These are phyloP conservation scores for Eucera pruinosa DNA, from an alignment of 2,888 invertebrate genomes.

Conservation along the genomic window DNA sequence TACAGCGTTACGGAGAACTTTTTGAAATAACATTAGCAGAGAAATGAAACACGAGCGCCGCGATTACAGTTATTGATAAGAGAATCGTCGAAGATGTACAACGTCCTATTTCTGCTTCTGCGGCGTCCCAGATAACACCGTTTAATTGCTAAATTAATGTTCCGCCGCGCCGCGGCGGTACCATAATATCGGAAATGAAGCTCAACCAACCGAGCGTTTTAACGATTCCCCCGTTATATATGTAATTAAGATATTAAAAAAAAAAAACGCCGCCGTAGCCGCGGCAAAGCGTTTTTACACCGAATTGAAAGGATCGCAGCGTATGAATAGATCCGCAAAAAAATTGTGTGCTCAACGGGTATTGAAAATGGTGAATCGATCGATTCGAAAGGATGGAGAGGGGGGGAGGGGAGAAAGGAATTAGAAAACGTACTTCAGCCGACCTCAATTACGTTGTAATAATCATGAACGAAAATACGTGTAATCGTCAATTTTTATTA, in stretches of 20 bases:
- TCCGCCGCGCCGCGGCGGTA: too few species aligned
- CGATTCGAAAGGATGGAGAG: too few species aligned
- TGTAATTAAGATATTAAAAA: too few species aligned
- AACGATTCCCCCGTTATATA: too few species aligned
- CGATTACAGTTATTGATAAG: too few species aligned
- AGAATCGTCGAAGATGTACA: background rate
- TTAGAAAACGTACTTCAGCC: background rate
- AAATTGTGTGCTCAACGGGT: background rate
- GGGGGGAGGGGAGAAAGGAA: too few species aligned
- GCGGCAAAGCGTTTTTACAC: background rate
- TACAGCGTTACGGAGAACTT: too few species aligned
- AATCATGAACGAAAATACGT: conserved; percentile 13
- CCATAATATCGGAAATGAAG: background rate
- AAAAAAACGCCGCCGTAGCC: background rate
- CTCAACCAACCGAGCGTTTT: too few species aligned
- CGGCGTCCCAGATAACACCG: conserved; percentile 4
- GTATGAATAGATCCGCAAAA: background rate
- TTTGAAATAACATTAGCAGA: too few species aligned
- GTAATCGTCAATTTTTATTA: conserved; percentile 38
- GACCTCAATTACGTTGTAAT: conserved; percentile 16
- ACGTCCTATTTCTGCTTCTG: background rate
- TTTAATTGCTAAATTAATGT: conserved; percentile 13
- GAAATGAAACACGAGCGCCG: too few species aligned
- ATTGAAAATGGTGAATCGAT: background rate
- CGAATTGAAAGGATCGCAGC: background rate